phyloP scores from a whole-genome alignment of 2,113 vertebrate genomes.

The Corythornis cristatus region DNA sequence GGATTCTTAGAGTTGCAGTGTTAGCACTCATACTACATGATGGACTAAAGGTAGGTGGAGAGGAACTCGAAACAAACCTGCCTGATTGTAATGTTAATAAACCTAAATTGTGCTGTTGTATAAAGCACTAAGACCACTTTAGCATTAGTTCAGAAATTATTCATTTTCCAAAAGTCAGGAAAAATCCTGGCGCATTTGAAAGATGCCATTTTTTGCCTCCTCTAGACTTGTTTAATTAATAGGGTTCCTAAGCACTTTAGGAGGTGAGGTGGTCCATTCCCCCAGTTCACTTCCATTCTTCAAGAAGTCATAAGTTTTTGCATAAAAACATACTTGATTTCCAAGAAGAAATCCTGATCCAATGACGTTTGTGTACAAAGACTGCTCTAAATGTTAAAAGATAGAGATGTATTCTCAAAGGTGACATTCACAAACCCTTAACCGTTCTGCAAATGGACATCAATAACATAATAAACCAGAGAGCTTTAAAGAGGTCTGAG shows the following conservation, averaged over 20 bases:
- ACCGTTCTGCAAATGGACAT: neutral
- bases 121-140: neutral
- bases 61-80: neutral
- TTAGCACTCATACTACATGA: neutral
- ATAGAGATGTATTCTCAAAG: neutral
- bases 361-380: neutral
- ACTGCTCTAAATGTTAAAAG: neutral
- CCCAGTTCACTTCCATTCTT: neutral
- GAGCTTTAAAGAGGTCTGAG: neutral
- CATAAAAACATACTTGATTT: neutral
- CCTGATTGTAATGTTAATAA: neutral
- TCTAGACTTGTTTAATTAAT: neutral
- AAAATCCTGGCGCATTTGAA: neutral
- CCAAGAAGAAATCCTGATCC: neutral
- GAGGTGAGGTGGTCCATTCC: neutral
- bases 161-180: neutral
- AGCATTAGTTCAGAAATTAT: neutral
- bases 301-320: neutral
- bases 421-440: neutral
- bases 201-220: neutral
- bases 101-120: neutral
- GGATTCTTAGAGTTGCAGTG: neutral
- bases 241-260: neutral
- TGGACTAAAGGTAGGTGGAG: neutral
- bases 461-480: neutral